Conservation (phyloP, 2,797 vertebrate species). For the Tympanoctomys barrerae region DNA sequence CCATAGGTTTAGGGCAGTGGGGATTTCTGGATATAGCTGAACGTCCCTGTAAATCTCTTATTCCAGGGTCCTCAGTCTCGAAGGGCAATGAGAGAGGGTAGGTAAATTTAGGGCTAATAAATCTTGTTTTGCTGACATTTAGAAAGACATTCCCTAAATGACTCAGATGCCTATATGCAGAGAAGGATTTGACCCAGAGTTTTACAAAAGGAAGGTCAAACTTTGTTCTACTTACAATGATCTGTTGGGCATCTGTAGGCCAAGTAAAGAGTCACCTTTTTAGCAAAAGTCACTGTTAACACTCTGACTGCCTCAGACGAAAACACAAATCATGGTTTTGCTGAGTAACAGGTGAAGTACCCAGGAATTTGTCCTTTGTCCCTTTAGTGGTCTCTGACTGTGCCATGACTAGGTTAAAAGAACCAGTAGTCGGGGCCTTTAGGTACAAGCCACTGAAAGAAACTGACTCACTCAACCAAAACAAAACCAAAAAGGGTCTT, state of each 20-base stretch:
- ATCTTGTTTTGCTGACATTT: neutral
- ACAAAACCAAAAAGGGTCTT: conserved; percentile 1
- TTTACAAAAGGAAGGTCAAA: neutral
- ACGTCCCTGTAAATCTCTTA: neutral
- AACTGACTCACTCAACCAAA: conserved; percentile 13
- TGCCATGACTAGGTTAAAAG: neutral
- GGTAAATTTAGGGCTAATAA: neutral
- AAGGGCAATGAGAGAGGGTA: neutral
- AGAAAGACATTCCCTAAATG: neutral
- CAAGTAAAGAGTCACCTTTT: neutral
- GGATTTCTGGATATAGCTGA: neutral
- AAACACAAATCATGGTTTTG: neutral
- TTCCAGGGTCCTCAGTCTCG: neutral
- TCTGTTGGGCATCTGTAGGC: neutral
- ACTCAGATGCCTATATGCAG: neutral
- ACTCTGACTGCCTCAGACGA: neutral
- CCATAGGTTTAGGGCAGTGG: neutral
- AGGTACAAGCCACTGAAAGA: neutral
- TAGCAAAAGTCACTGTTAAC: neutral
- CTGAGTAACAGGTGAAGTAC: neutral
- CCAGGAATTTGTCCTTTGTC: neutral
- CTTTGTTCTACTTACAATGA: neutral
- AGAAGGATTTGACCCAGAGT: neutral
- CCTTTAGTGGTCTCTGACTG: neutral
- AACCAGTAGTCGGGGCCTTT: neutral